Evolutionary conservation across 2,797 vertebrate genomes (phyloP), one percentile per base, ranked within the genome.

Genomic region (Oreonectes daqikongensis): DNA sequence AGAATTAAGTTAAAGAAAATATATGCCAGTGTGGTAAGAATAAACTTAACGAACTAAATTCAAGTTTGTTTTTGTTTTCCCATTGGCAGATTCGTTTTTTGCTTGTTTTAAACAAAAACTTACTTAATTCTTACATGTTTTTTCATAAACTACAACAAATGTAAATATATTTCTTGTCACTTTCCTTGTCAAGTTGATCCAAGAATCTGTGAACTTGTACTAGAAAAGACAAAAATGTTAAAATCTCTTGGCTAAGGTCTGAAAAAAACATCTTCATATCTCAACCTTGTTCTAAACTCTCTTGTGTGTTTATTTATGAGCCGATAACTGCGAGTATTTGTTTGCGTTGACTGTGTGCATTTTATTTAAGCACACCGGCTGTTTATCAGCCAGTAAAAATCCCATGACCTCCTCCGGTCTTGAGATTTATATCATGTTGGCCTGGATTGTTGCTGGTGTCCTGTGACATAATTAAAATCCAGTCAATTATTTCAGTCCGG

Each of bases 271-370:
- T 35, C 15, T 28, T 18, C 26, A 72, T 72, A 50, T 38, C 59
- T 35, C 35, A 5, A n/a, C 30, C 60, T 72, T 35, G 1, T 30
- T 50, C 0, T n/a, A 48, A 72, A 72, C 59, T 48, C 28, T 18
- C 6, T 5, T 12, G 44, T 73, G 71, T 73, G 71, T 73, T 52
- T 73, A 50, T 64, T 64, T 3, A 52, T 38, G 44, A 52, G 32
- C 71, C 20, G 60, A 65, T 65, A 59, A 8, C 52, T 5, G 7
- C 14, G 0, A 10, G 22, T 46, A 50, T 11, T 12, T 59, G 14
- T 28, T 57, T 17, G 22, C 46, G 15, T 73, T 64, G 9, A 14
- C 11, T 8, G 22, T 48, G 30, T 61, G 12, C 3, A 2, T 46
- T 73, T 20, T 35, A 72, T 48, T 32, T 35, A 73, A 52, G 46